Base-by-base conservation (phyloP, 53 echinoderm and acorn worm genomes). In the Holothuria scabra region DNA sequence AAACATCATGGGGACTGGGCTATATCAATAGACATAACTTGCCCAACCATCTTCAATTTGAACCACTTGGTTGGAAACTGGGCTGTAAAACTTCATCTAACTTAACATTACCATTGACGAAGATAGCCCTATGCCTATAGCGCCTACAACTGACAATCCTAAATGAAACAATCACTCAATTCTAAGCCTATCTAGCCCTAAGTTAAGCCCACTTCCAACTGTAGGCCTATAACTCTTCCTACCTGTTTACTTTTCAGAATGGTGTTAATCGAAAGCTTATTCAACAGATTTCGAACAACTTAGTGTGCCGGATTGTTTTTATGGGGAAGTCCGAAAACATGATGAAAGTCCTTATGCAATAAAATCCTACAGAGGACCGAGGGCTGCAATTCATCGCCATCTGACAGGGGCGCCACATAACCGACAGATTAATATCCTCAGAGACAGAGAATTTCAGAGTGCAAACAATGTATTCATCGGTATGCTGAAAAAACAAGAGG, bases 401-500 rank as follows among this genome's bases (percentile, higher is more conserved):
- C 61, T 61, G 62, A 80, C 80, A 12, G 80, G 80, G 32, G 37
- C 79, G 25, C 38, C 61, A 12, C 37, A 37, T 57, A 80, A 61
- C 61, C 80, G 80, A 16, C 29, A 59, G 28, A 20, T 80, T 3
- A 80, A 80, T 30, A 80, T 80, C 12, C 22, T 80, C 12, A 59
- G 44, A 18, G 80, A 80, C 35, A 32, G 60, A 35, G 60, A 80
- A 31, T 80, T 80, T 32, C 34, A 60, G 8, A 41, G 35, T 31
- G 80, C 80, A 22, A 80, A 80, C 60, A 80, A 80, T 24, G 80
- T 80, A 8, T 80, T 30, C 12, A 12, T 80, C 61, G 80, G 80
- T 8, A 61, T 80, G 60, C 59, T 80, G 62, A 56, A 80, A 21
- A 59, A 41, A 60, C n/a, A 80, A 59, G 60, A 5, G 37, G 19